Evolutionary conservation across 2,797 vertebrate genomes (phyloP).

Genomic region (Micropoecilia bifurca): DNA sequence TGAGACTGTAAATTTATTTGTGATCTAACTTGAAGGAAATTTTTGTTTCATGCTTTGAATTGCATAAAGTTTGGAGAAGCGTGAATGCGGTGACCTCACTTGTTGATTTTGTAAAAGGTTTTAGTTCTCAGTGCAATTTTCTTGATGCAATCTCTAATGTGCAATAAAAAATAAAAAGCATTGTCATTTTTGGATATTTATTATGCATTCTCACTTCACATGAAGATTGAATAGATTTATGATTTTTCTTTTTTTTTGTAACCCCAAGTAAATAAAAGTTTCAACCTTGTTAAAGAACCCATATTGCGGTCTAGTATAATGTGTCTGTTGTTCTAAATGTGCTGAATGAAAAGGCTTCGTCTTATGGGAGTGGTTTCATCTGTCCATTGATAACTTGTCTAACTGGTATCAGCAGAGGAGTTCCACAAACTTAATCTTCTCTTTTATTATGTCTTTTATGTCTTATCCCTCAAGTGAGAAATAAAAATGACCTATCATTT

Average conservation of each 20-base stretch:
- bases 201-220: neutral
- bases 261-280: neutral
- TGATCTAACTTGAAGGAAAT: neutral
- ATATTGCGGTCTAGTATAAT: neutral
- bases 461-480: neutral
- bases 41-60: conserved; percentile 8
- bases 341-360: conserved; percentile 4
- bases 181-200: neutral
- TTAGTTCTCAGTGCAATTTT: neutral
- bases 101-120: neutral
- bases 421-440: conserved; percentile 4
- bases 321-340: neutral
- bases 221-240: neutral
- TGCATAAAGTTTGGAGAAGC: conserved; percentile 6
- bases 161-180: neutral
- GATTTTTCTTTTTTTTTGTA: neutral
- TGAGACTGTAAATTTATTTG: conserved; percentile 9
- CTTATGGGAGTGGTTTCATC: conserved; percentile 52
- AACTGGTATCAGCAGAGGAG: conserved; percentile 13
- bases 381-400: conserved; percentile 50
- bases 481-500: conserved; percentile 7
- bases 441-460: neutral
- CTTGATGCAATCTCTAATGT: neutral
- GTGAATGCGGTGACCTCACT: neutral
- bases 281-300: neutral